A percentile compares a stretch with the other conserved stretches of the same genome.
Conservation (phyloP, 2,113 vertebrate genomes). For the Pardalotus punctatus region DNA sequence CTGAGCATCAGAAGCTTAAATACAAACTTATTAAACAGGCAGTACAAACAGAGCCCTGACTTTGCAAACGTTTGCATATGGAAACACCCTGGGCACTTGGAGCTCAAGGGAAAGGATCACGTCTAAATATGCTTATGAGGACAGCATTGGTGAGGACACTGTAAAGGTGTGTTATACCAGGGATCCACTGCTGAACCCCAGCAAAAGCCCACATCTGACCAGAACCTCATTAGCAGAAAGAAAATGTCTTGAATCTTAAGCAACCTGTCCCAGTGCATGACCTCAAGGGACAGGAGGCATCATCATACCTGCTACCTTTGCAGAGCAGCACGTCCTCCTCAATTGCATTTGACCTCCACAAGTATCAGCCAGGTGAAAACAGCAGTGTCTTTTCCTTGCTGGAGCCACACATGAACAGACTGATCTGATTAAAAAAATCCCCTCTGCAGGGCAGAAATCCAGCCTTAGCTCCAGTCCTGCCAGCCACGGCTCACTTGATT, state of each 20-base stretch:
- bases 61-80: constrained; percentile 8
- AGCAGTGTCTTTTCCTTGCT: neutral
- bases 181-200: neutral
- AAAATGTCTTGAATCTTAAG: neutral
- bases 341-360: neutral
- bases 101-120: neutral
- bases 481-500: neutral
- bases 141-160: neutral
- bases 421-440: neutral
- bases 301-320: neutral
- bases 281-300: neutral
- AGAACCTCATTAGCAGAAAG: neutral
- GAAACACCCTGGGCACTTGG: neutral
- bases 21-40: neutral
- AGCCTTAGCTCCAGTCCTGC: neutral
- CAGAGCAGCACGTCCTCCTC: neutral
- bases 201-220: neutral
- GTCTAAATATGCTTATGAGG: neutral
- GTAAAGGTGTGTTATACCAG: neutral
- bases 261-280: neutral
- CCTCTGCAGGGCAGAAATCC: neutral
- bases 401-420: fast-evolving
- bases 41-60: neutral
- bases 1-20: neutral
- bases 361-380: neutral